Percentiles rank a stretch among this genome's conserved stretches.
Evolutionary conservation across 1,140 invertebrate genomes (phyloP).

Genomic region (Bombus haemorrhoidalis): DNA sequence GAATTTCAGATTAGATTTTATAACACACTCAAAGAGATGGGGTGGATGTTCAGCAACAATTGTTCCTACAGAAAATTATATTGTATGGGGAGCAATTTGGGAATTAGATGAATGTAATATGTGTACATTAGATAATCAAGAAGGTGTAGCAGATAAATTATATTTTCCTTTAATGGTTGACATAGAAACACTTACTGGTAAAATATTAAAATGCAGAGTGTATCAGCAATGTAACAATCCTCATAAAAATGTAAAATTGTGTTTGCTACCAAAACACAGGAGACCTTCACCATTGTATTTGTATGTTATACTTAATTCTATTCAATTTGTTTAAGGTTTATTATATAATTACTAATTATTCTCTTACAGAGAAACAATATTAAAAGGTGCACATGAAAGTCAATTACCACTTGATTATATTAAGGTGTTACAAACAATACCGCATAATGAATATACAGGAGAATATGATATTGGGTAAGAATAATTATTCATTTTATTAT

Average conservation of each 20-base stretch:
- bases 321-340: neutral
- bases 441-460: slow-evolving; percentile 87
- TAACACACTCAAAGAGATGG: slow-evolving; percentile 87
- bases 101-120: slow-evolving; percentile 86
- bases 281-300: slow-evolving; percentile 89
- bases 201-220: slow-evolving; percentile 84
- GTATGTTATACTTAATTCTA: slow-evolving; percentile 62
- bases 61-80: slow-evolving; percentile 82
- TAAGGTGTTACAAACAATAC: slow-evolving; percentile 84
- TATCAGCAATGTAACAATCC: slow-evolving; percentile 86
- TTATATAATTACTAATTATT: slow-evolving; percentile 23
- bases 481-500: slow-evolving; percentile 10
- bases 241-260: slow-evolving; percentile 72
- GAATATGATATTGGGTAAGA: slow-evolving; percentile 71
- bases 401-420: slow-evolving; percentile 88
- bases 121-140: slow-evolving; percentile 87
- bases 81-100: slow-evolving; percentile 92
- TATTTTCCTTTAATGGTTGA: slow-evolving; percentile 87
- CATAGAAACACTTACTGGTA: slow-evolving; percentile 83
- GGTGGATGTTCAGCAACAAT: slow-evolving; percentile 90
- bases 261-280: slow-evolving; percentile 82
- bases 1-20: slow-evolving; percentile 89
- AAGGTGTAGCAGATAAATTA: slow-evolving; percentile 87
- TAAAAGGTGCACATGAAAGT: slow-evolving; percentile 88
- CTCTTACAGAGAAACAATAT: slow-evolving; percentile 79